Evolutionary conservation across 2,888 invertebrate species (phyloP).

Genomic region (Troides aeacus): DNA sequence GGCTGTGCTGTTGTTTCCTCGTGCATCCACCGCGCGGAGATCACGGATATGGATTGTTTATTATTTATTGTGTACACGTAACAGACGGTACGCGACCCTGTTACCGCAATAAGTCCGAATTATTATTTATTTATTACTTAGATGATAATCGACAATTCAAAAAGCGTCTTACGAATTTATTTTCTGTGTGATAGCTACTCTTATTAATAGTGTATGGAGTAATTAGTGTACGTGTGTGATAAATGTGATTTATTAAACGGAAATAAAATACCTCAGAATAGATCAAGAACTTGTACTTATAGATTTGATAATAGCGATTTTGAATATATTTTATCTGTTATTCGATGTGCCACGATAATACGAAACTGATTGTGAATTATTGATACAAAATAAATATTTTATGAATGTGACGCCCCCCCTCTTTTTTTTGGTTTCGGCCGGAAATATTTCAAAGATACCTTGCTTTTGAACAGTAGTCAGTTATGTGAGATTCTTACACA

Average conservation of each 20-base stretch:
- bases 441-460: too few species aligned
- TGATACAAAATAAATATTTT: slow-evolving; percentile 71
- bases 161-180: slow-evolving; percentile 50
- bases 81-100: not conserved
- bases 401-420: slow-evolving; percentile 62
- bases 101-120: slow-evolving; percentile 5
- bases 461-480: too few species aligned
- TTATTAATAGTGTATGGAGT: slow-evolving; percentile 29
- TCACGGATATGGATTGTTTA: not conserved
- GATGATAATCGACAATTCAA: slow-evolving; percentile 24
- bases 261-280: slow-evolving; percentile 57
- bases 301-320: slow-evolving; percentile 45
- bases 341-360: slow-evolving; percentile 73
- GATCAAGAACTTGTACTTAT: slow-evolving; percentile 41
- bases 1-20: slow-evolving; percentile 64
- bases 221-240: slow-evolving; percentile 33
- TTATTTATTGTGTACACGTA: not conserved
- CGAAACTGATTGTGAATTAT: slow-evolving; percentile 73
- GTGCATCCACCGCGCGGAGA: not conserved
- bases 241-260: slow-evolving; percentile 41
- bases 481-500: too few species aligned
- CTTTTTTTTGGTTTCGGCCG: slow-evolving; percentile 6
- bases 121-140: slow-evolving; percentile 23
- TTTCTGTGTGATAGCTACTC: slow-evolving; percentile 50
- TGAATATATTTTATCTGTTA: slow-evolving; percentile 68